Percentiles rank a stretch among this genome's conserved stretches.
Conservation (phyloP, 2,888 invertebrate genomes). For the Drosophila setosimentum region DNA sequence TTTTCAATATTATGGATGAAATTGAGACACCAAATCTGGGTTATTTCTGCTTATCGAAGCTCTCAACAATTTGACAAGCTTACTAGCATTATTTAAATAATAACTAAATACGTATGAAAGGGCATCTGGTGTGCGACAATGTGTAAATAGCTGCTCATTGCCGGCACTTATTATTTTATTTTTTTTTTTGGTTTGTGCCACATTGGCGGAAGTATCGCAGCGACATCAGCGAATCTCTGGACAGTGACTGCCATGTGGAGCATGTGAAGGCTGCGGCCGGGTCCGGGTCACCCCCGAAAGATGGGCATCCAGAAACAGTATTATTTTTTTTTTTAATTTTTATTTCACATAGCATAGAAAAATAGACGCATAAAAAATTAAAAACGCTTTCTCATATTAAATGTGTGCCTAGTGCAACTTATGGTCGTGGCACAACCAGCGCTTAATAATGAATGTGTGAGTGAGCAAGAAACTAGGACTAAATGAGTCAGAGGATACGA, state of each 20-base stretch:
- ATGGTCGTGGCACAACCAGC: constrained; percentile 40
- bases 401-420: constrained; percentile 66
- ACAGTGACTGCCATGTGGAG: constrained; percentile 51
- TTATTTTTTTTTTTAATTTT: constrained; percentile 22
- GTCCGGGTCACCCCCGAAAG: constrained; percentile 28
- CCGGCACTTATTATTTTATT: constrained; percentile 1
- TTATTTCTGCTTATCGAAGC: background rate
- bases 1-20: background rate
- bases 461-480: constrained; percentile 30
- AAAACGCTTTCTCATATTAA: constrained; percentile 78
- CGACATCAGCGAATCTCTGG: constrained; percentile 68
- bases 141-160: background rate
- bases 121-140: constrained; percentile 13
- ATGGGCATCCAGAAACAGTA: constrained; percentile 30
- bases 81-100: background rate
- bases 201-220: constrained; percentile 77
- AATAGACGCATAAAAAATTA: constrained; percentile 75
- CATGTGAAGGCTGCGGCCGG: constrained; percentile 37
- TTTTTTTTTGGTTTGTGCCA: constrained; percentile 56
- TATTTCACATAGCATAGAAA: constrained; percentile 56
- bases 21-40: background rate
- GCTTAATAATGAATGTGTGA: constrained; percentile 63
- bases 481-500: background rate
- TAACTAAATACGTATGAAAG: background rate
- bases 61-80: background rate